Evolutionary conservation across 1,140 invertebrate genomes (phyloP), one percentile per base, ranked within the genome.

Genomic region (Macrostomum lignano): DNA sequence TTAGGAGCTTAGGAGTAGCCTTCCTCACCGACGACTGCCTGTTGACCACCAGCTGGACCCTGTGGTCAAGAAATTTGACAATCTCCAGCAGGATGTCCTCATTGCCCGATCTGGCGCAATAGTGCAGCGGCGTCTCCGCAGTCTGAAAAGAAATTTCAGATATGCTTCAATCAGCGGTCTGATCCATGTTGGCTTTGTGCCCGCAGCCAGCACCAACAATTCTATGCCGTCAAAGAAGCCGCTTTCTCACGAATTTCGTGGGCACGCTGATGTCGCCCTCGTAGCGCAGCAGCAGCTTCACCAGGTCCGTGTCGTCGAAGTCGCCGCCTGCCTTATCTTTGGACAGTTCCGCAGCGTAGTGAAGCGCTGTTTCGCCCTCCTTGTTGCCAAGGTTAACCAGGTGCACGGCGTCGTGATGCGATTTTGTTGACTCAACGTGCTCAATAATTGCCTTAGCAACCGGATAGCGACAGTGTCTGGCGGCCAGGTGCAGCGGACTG

Each of bases 41-140:
- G 48, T 96, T 98, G 38, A 93, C 65, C 0, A 78, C 77, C 53
- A 74, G 73, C 48, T 91, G 78, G 2, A 84, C 68, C 40, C 79
- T 72, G 19, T 28, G 3, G 7, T 28, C 9, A 7, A 5, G 9
- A 46, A 79, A 69, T 33, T 71, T 65, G 19, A 93, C 70, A 67
- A 96, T 88, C 52, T 88, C 84, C 30, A 70, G 66, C 30, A 94
- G 58, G n/a, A 94, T 72, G 40, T 84, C 77, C 48, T 84, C 82
- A 54, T 94, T 96, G 3, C 88, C 88, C 3, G 76, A 74, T 11
- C 76, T 62, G 3, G 82, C 79, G 46, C 78, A 79, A 44, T 82
- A 74, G 54, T 98, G 88, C 44, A 98, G 74, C 0, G 77, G 72
- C 0, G 84, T 88, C 61, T 96, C 86, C 40, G 72, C 66, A 1